These are phyloP conservation scores for Zele albiditarsus DNA, from an alignment of 2,888 invertebrate species.

Conservation along the genomic window DNA sequence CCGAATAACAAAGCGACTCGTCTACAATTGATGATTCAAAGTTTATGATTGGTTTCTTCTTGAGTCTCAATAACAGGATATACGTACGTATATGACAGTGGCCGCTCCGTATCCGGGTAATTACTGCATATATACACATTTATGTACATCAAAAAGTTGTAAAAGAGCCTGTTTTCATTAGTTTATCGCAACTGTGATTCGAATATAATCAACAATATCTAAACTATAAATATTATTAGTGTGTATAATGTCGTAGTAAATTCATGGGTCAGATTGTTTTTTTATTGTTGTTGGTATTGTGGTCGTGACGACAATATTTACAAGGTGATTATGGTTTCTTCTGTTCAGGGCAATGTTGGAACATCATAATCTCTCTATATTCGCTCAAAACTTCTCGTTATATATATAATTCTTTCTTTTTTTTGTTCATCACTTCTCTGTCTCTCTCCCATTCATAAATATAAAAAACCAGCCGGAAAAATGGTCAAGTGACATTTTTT, in stretches of 20 bases:
- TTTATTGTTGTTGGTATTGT: not conserved
- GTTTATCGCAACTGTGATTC: not conserved
- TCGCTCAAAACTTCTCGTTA: not conserved
- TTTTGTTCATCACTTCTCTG: not conserved
- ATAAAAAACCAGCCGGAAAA: constrained; percentile 14
- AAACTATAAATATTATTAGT: not conserved
- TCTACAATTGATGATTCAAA: constrained; percentile 2
- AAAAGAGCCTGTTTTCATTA: constrained; percentile 30
- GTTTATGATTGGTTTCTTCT: not conserved
- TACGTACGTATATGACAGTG: constrained; percentile 15
- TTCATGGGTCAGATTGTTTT: not conserved
- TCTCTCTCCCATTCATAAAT: not conserved
- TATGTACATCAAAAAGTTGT: constrained; percentile 40
- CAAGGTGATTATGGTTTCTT: not conserved
- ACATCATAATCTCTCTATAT: constrained; percentile 1
- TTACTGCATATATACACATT: constrained; percentile 43
- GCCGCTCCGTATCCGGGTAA: constrained; percentile 38
- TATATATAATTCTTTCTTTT: not conserved
- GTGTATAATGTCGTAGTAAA: not conserved
- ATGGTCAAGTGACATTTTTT: not conserved
- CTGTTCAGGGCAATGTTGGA: not conserved
- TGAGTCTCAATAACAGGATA: constrained; percentile 13
- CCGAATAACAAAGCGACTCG: constrained; percentile 39
- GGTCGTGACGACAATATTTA: constrained; percentile 16
- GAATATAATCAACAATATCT: not conserved